Conservation (phyloP, 2,113 vertebrate genomes). For the Elephas maximus region DNA sequence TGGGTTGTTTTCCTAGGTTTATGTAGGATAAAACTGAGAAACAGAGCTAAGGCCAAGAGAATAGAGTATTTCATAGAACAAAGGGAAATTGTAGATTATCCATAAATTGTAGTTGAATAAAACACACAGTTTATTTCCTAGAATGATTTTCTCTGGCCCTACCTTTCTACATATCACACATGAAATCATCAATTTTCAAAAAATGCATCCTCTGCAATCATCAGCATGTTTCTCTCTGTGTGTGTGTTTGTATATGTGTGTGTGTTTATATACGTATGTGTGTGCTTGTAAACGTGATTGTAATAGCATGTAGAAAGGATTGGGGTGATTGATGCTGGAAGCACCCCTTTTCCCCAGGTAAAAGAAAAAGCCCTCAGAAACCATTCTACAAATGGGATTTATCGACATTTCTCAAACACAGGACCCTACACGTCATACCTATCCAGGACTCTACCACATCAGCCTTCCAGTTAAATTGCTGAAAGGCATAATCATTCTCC, state of each 20-base stretch:
- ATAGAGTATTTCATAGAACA: background rate
- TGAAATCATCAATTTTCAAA: background rate
- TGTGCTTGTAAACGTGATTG: background rate
- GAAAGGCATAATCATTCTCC: conserved; percentile 73
- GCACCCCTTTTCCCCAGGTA: background rate
- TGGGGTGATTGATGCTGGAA: background rate
- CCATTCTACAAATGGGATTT: background rate
- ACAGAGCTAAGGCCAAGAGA: background rate
- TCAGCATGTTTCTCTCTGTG: background rate
- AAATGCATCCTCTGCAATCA: background rate
- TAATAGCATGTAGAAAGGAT: background rate
- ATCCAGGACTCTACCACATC: conserved; percentile 80
- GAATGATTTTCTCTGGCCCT: background rate
- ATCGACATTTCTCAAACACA: background rate
- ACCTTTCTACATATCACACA: background rate
- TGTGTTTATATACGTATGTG: background rate
- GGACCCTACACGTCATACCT: background rate
- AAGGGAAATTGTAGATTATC: background rate
- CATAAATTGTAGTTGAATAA: background rate
- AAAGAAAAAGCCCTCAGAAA: background rate
- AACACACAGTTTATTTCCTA: background rate
- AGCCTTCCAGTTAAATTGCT: conserved; percentile 83
- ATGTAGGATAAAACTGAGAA: background rate
- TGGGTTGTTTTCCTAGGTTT: background rate
- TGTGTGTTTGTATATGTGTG: background rate